A percentile compares a stretch with the other conserved stretches of the same genome.
Conservation (phyloP, 1,140 invertebrate species). For the Lucilia sericata region DNA sequence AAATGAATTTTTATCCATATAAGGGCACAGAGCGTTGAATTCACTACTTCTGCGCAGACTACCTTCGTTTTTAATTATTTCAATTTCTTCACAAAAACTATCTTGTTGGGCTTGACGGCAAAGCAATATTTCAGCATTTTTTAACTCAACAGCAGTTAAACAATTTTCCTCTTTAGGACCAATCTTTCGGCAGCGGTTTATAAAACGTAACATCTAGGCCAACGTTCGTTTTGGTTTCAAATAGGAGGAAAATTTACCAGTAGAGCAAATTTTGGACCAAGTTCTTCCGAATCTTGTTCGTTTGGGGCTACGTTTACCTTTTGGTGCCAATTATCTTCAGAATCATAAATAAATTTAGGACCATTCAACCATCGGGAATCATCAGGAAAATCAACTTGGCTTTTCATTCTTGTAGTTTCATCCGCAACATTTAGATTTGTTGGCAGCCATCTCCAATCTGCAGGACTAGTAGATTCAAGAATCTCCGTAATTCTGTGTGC, state of each 20-base stretch:
- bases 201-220: too few relatives aligned
- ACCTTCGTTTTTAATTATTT: too few relatives aligned
- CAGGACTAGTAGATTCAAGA: too few relatives aligned
- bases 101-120: too few relatives aligned
- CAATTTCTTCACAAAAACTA: too few relatives aligned
- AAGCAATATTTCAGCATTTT: background rate
- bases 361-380: background rate
- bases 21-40: background rate
- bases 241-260: background rate
- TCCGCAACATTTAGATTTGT: conserved; percentile 57
- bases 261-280: background rate
- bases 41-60: conserved; percentile 2
- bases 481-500: too few relatives aligned
- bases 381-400: background rate
- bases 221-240: background rate
- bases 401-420: conserved; percentile 50
- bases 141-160: background rate
- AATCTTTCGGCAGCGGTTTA: too few relatives aligned
- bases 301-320: too few relatives aligned
- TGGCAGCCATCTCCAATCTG: conserved; percentile 58
- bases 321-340: background rate
- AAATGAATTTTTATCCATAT: background rate
- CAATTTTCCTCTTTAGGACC: background rate
- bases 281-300: too few relatives aligned
- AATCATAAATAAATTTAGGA: conserved; percentile 31